Percentiles rank a stretch among this genome's conserved stretches.
Evolutionary conservation across 2,888 invertebrate species (phyloP).

Genomic region (Polydesmus complanatus): DNA sequence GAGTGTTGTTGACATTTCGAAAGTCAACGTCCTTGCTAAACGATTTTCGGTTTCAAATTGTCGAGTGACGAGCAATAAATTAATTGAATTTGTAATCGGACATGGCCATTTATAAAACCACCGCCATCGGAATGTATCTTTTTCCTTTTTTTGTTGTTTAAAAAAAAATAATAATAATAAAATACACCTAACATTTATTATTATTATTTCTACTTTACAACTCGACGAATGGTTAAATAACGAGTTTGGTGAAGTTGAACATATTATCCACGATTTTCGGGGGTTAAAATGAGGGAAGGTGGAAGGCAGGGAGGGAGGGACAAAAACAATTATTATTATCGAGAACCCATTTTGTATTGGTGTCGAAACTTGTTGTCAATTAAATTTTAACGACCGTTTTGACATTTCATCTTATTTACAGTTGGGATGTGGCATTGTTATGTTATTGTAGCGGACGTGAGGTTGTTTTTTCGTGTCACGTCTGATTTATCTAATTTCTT

Average conservation of each 20-base stretch:
- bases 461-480: background rate
- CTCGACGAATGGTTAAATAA: background rate
- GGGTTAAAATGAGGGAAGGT: no score
- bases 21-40: background rate
- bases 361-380: conserved; percentile 8
- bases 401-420: conserved; percentile 8
- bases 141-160: background rate
- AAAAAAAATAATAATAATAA: no score
- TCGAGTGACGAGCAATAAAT: background rate
- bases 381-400: conserved; percentile 7
- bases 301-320: background rate
- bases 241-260: background rate
- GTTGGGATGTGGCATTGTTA: background rate
- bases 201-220: background rate
- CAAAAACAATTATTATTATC: background rate
- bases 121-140: background rate
- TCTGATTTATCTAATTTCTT: background rate
- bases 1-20: no score
- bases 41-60: no score
- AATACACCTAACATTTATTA: no score
- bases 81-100: background rate
- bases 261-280: background rate
- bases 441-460: background rate
- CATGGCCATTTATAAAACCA: background rate
- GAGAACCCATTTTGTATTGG: background rate